Evolutionary conservation across 2,797 vertebrate genomes (phyloP), one percentile per base, ranked within the genome.

Genomic region (Paguma larvata): DNA sequence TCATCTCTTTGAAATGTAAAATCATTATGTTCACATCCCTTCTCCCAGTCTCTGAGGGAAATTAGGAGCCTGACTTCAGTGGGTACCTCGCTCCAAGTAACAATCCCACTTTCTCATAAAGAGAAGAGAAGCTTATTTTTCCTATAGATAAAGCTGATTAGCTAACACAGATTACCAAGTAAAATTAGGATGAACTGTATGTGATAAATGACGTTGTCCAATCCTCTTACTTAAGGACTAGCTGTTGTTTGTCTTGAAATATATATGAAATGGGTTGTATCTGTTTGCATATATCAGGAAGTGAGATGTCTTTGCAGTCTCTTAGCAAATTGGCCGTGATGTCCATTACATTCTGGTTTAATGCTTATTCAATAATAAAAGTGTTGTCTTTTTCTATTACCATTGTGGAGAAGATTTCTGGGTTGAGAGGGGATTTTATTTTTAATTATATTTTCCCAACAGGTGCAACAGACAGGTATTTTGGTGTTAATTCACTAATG

Each of bases 151-250:
- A 80, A 75, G 13, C 5, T 23, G 48, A 18, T 90, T 62, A 89
- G 10, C 18, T 91, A 65, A 86, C 23, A 83, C 8, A 91, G 44
- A 51, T 67, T 38, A 85, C 48, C 18, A 67, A 3, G 27, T 91
- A 67, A 83, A 83, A 44, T 46, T 83, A 77, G 67, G 10, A 92
- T 83, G 53, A 94, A 92, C 19, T 25, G n/a, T 59, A 19, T 21
- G 7, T 80, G 41, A 56, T 67, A 89, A 63, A 72, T 79, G 1
- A 41, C 70, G 25, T 44, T 84, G 41, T 44, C 48, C n/a, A 77
- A 51, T 87, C 30, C 19, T 75, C 84, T 95, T 72, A 30, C 30
- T 89, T 92, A 38, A 83, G 11, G 19, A 95, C 15, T 86, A 67
- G 25, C 30, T 88, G 88, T 51, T 93, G 12, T 51, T 93, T 79